Evolutionary conservation across 2,113 vertebrate species (phyloP).

Genomic region (Rhynchomys soricoides): DNA sequence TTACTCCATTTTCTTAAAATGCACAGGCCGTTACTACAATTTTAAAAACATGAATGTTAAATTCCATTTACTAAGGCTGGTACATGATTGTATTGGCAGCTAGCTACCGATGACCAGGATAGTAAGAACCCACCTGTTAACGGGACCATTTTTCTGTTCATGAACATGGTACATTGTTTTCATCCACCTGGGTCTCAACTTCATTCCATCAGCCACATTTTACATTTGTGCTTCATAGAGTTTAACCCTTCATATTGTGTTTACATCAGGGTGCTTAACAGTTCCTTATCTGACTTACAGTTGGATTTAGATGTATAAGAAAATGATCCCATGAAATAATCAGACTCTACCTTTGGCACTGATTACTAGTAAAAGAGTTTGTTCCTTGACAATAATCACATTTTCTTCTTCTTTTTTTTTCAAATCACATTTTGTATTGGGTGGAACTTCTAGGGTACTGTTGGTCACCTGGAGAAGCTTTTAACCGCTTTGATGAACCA

Average conservation of each 20-base stretch:
- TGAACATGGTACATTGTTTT: constrained; percentile 22
- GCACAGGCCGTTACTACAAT: background rate
- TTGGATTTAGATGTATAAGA: background rate
- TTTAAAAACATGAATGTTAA: background rate
- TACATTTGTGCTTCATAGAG: background rate
- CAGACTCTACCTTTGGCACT: background rate
- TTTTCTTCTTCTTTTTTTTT: background rate
- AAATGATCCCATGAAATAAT: background rate
- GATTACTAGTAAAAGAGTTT: background rate
- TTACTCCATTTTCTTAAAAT: background rate
- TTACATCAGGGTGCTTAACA: background rate
- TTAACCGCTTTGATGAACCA: background rate
- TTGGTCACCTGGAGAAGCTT: background rate
- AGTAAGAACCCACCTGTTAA: background rate
- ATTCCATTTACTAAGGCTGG: background rate
- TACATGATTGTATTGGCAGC: background rate
- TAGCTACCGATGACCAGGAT: background rate
- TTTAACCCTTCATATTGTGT: background rate
- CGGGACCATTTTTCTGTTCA: background rate
- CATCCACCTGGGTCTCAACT: background rate
- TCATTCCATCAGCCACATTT: background rate
- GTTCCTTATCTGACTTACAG: background rate
- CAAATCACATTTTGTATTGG: background rate
- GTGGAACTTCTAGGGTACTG: background rate
- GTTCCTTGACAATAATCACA: constrained; percentile 6